Percentiles rank a stretch among this genome's conserved stretches.
These are phyloP conservation scores for Simalia tracyae DNA, from an alignment of 2,797 vertebrate species.

Conservation along the genomic window DNA sequence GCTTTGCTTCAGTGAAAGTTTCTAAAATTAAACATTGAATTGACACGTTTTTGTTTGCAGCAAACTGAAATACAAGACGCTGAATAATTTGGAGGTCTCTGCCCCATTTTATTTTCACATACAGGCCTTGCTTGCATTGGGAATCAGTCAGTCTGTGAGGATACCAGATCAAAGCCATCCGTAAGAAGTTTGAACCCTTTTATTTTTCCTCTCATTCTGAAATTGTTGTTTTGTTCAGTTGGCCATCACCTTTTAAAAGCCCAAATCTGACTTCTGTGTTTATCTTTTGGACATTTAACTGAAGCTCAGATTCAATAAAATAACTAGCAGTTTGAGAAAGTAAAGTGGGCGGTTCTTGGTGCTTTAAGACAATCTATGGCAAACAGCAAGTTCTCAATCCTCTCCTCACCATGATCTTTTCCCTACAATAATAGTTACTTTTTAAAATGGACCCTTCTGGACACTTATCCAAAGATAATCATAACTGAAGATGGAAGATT, in stretches of 20 bases:
- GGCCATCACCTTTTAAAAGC: background rate
- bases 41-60: background rate
- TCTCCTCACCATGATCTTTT: background rate
- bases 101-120: conserved; percentile 24
- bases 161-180: conserved; percentile 93
- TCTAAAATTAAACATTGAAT: background rate
- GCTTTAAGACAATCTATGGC: background rate
- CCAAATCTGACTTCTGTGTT: background rate
- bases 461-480: too few relatives aligned
- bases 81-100: background rate
- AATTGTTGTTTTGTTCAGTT: background rate
- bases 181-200: conserved; percentile 76
- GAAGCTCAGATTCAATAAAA: background rate
- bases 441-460: background rate
- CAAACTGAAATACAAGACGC: too few relatives aligned
- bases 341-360: background rate
- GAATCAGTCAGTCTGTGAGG: conserved; percentile 94
- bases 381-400: conserved; percentile 24
- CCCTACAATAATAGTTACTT: background rate
- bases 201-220: background rate
- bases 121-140: conserved; percentile 89
- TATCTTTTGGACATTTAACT: background rate
- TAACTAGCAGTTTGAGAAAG: too few relatives aligned
- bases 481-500: too few relatives aligned
- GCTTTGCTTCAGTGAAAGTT: background rate